Evolutionary conservation across 2,888 invertebrate species (phyloP).

Genomic region (Halocaridina rubra): DNA sequence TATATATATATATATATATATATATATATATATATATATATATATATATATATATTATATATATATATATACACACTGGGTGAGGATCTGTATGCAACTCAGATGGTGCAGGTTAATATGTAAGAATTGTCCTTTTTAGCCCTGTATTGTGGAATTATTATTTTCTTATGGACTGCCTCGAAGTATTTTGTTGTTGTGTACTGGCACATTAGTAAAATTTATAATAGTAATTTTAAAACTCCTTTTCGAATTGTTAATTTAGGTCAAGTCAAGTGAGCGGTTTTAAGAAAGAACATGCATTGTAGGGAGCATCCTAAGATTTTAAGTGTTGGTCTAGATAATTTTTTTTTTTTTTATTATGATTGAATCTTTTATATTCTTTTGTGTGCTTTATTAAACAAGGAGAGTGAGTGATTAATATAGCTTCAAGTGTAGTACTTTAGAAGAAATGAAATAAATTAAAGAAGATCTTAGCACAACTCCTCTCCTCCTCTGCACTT

Average conservation of each 20-base stretch:
- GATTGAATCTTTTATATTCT: conserved; percentile 8
- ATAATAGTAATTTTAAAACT: too few species aligned
- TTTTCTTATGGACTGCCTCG: too few species aligned
- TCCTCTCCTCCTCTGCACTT: conserved; percentile 56
- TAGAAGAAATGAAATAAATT: too few species aligned
- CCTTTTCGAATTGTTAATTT: too few species aligned
- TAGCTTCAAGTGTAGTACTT: too few species aligned
- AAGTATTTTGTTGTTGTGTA: too few species aligned
- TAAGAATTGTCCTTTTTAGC: too few species aligned
- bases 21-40: conserved; percentile 19
- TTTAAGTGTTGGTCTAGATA: background rate
- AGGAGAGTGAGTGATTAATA: conserved; percentile 13
- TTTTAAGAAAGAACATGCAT: conserved; percentile 47
- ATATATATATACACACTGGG: conserved; percentile 19
- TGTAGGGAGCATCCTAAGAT: background rate
- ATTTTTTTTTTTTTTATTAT: background rate
- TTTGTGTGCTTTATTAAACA: conserved; percentile 25
- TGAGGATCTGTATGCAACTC: too few species aligned
- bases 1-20: conserved; percentile 6
- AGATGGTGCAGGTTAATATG: too few species aligned
- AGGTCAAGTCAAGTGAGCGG: conserved; percentile 45
- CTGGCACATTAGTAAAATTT: too few species aligned
- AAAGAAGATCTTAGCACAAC: conserved; percentile 53
- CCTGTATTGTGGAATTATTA: too few species aligned
- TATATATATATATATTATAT: conserved; percentile 27